A percentile compares a stretch with the other conserved stretches of the same genome.
phyloP scores from a whole-genome alignment of 1,140 invertebrate genomes.

The Metaphire vulgaris region DNA sequence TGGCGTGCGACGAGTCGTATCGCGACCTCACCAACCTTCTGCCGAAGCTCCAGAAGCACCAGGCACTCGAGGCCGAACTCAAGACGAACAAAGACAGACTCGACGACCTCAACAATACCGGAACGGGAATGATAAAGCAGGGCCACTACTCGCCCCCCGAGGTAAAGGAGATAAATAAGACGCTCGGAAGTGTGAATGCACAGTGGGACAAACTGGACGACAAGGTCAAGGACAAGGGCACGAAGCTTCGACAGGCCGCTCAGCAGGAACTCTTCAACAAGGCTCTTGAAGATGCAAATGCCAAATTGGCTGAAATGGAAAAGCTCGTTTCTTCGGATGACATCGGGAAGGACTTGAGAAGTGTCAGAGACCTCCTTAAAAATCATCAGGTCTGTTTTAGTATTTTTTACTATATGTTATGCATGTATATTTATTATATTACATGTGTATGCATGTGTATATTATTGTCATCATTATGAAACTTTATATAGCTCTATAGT shows the following conservation, averaged over 20 bases:
- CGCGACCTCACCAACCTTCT: slow-evolving; percentile 86
- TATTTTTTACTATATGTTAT: not conserved
- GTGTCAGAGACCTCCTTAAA: slow-evolving; percentile 93
- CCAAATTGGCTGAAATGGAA: slow-evolving; percentile 70
- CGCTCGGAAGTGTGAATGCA: slow-evolving; percentile 79
- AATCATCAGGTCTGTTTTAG: slow-evolving; percentile 84
- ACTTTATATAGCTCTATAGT: too few species aligned
- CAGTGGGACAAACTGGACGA: slow-evolving; percentile 85
- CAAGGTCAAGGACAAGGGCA: slow-evolving; percentile 68
- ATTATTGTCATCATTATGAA: too few species aligned
- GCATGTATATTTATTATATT: not conserved
- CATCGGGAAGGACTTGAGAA: slow-evolving; percentile 94
- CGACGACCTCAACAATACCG: slow-evolving; percentile 82
- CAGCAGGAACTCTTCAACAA: slow-evolving; percentile 79
- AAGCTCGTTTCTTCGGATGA: slow-evolving; percentile 90
- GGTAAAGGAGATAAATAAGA: slow-evolving; percentile 75
- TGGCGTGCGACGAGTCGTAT: slow-evolving; percentile 85
- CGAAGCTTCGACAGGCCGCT: slow-evolving; percentile 70
- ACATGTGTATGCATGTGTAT: too few species aligned
- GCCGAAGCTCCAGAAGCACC: slow-evolving; percentile 90
- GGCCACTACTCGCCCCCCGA: slow-evolving; percentile 90
- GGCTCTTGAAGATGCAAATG: slow-evolving; percentile 62
- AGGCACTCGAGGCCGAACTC: slow-evolving; percentile 92
- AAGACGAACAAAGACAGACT: slow-evolving; percentile 87
- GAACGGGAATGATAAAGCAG: slow-evolving; percentile 89